Evolutionary conservation across 2,888 invertebrate genomes (phyloP), one percentile per base, ranked within the genome.

Genomic region (Drosophila robusta): DNA sequence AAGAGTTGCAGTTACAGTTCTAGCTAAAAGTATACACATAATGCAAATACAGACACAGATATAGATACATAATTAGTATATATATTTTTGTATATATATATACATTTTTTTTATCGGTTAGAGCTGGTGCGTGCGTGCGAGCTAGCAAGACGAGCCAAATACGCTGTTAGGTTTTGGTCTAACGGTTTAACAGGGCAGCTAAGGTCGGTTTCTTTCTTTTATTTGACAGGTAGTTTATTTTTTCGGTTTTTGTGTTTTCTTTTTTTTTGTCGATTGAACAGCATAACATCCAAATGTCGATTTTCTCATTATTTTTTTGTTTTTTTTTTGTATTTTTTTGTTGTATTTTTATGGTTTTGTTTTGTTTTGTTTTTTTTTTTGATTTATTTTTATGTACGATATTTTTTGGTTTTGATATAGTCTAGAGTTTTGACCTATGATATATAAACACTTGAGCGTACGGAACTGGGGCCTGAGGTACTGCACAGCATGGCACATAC

Each of bases 401-500:
- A 57, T 68, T 34, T 29, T 56, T 42, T 46, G 38, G 16, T 38
- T 42, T 61, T 51, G 12, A 38, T 50, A 22, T 29, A 39, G 22
- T 26, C 49, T 34, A 52, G 14, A 52, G 45, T 47, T 58, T 60
- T 52, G 54, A 58, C 64, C 50, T 68, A 58, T 12, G 46, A 18
- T 51, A 49, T 29, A 9, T 29, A 29, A 29, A 56, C 42, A 71
- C 41, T 70, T 62, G 79, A 76, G 81, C 84, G 78, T 76, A 79
- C 74, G 78, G 61, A 80, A 74, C 75, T 78, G 82, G 81, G 79
- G 73, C 67, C 84, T 83, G 91, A 92, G 92, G 92, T 92, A 92
- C 92, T 92, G 92, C 92, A 92, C 92, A 92, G 92, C 91, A 91
- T 92, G 91, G 91, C 92, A 92, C 91, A 90, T 64, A 72, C 91